Evolutionary conservation across 1,140 invertebrate species (phyloP).

Genomic region (Papilio aristodemus): DNA sequence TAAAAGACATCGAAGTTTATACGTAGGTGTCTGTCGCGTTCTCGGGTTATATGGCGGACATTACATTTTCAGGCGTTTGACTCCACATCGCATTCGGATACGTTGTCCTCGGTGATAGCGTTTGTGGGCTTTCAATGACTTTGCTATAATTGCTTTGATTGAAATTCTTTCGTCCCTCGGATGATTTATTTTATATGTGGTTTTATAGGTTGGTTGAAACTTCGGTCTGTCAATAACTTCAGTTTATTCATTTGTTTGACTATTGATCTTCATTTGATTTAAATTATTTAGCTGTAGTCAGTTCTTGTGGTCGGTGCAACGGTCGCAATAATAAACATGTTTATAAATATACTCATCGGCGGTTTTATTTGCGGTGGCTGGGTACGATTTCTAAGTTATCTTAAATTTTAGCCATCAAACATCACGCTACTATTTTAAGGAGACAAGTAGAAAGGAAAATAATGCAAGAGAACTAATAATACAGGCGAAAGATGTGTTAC

Average conservation of each 20-base stretch:
- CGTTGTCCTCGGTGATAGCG: not conserved
- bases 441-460: too few relatives aligned
- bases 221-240: too few relatives aligned
- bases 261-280: not conserved
- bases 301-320: slow-evolving; percentile 15
- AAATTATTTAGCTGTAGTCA: not conserved
- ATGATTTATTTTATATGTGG: not conserved
- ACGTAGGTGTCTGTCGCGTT: slow-evolving; percentile 4
- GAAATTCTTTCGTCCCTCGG: not conserved
- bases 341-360: slow-evolving; percentile 14
- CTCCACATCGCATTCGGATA: not conserved
- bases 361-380: slow-evolving; percentile 19
- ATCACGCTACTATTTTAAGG: too few relatives aligned
- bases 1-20: not conserved
- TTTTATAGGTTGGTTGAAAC: not conserved
- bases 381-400: not conserved
- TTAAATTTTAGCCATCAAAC: slow-evolving; percentile 4
- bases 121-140: slow-evolving; percentile 5
- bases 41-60: not conserved
- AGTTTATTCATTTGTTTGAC: too few relatives aligned
- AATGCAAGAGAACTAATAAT: too few relatives aligned
- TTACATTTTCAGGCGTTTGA: slow-evolving; percentile 10
- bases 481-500: too few relatives aligned
- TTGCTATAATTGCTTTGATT: slow-evolving; percentile 6
- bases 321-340: slow-evolving; percentile 1